A percentile compares a stretch with the other conserved stretches of the same genome.
phyloP scores from a whole-genome alignment of 2,797 vertebrate genomes.

The Sebastes minor region DNA sequence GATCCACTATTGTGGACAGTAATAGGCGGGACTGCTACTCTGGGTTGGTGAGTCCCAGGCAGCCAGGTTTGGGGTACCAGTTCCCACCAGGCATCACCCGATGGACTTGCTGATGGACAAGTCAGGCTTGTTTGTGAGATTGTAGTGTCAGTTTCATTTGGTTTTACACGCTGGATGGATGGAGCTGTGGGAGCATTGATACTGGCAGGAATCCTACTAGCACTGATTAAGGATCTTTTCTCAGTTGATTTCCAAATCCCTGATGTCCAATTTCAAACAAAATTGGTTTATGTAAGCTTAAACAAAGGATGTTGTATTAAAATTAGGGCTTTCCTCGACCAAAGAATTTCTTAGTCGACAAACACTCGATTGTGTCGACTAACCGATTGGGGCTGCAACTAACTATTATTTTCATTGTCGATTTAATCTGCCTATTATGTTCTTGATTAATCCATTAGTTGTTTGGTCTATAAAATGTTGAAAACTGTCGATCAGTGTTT shows the following conservation, averaged over 20 bases:
- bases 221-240: constrained; percentile 3
- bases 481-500: too few species aligned
- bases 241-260: neutral
- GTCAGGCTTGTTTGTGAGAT: constrained; percentile 38
- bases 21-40: neutral
- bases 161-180: constrained; percentile 25
- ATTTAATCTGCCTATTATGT: neutral
- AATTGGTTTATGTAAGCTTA: neutral
- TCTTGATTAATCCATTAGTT: too few species aligned
- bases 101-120: constrained; percentile 37
- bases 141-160: constrained; percentile 44
- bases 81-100: constrained; percentile 6
- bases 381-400: too few species aligned
- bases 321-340: too few species aligned
- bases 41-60: neutral
- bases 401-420: too few species aligned
- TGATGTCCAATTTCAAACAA: neutral
- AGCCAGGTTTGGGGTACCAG: neutral
- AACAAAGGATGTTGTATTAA: neutral
- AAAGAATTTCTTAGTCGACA: too few species aligned
- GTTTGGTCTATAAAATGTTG: too few species aligned
- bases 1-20: neutral
- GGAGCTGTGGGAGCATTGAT: neutral
- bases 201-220: neutral
- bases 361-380: too few species aligned